These are phyloP conservation scores for Pseudoatta argentina DNA, from an alignment of 1,140 invertebrate species.

Conservation along the genomic window DNA sequence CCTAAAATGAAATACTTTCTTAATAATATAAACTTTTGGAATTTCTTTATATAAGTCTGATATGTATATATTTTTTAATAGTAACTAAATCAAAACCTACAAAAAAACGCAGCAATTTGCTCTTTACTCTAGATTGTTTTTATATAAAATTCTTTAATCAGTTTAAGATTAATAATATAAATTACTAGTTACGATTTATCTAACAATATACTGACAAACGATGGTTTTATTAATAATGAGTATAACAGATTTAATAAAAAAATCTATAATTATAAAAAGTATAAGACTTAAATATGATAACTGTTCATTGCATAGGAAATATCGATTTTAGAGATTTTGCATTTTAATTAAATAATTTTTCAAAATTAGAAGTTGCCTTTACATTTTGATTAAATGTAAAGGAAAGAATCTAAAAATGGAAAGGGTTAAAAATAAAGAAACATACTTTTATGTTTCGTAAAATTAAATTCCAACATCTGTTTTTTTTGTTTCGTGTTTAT, in stretches of 20 bases:
- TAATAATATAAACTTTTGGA: slow-evolving; percentile 14
- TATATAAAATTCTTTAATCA: neutral
- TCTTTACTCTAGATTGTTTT: neutral
- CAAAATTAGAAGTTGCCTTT: neutral
- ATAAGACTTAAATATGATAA: neutral
- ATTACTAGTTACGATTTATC: neutral
- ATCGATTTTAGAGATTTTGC: neutral
- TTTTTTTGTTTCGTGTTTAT: neutral
- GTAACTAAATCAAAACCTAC: neutral
- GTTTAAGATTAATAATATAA: neutral
- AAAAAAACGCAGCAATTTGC: neutral
- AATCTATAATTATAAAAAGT: slow-evolving; percentile 23
- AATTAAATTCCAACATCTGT: neutral
- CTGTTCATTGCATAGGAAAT: slow-evolving; percentile 17
- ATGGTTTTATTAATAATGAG: slow-evolving; percentile 11
- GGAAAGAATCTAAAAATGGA: neutral
- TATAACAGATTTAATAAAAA: slow-evolving; percentile 21
- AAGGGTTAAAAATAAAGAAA: neutral
- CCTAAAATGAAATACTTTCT: slow-evolving; percentile 23
- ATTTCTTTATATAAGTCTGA: neutral
- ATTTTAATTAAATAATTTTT: slow-evolving; percentile 8
- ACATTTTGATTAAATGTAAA: neutral
- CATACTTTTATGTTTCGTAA: neutral
- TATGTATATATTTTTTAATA: neutral
- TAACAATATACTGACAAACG: neutral